These are phyloP conservation scores for Falco berigora DNA, from an alignment of 2,797 vertebrate genomes.

Conservation along the genomic window DNA sequence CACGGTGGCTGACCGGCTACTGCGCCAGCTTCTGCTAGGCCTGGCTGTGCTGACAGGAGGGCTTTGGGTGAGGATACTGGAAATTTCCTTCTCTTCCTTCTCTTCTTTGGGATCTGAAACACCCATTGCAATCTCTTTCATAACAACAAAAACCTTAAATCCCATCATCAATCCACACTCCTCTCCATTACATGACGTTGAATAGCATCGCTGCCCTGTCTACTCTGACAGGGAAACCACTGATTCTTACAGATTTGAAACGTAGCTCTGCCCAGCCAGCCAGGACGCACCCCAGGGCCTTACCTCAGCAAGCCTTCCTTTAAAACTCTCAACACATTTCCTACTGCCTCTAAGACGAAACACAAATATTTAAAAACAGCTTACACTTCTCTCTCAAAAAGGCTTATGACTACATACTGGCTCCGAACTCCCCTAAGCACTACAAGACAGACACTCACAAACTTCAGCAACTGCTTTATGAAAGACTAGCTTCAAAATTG, in stretches of 20 bases:
- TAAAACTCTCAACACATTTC: not conserved
- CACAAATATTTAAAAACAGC: not conserved
- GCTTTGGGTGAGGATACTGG: conserved; percentile 20
- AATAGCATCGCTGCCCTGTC: not conserved
- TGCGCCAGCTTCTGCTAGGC: conserved; percentile 72
- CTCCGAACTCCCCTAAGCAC: not conserved
- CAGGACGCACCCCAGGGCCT: too few relatives aligned
- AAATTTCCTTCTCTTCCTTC: conserved; percentile 68
- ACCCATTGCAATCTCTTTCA: not conserved
- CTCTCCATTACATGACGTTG: fast-evolving
- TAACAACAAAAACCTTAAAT: not conserved
- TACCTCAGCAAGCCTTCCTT: not conserved
- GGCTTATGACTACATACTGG: not conserved
- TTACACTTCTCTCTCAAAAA: not conserved
- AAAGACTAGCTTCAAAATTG: not conserved
- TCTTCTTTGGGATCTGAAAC: conserved; percentile 77
- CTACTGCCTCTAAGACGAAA: not conserved
- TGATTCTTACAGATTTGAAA: not conserved
- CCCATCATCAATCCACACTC: not conserved
- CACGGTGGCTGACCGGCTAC: conserved; percentile 49
- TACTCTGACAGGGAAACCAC: not conserved
- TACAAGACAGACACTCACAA: not conserved
- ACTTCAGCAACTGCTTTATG: not conserved
- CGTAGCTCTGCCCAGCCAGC: not conserved
- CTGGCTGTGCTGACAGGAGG: conserved; percentile 25